Evolutionary conservation across 2,113 vertebrate species (phyloP).

Genomic region (Brevimyrus niger): DNA sequence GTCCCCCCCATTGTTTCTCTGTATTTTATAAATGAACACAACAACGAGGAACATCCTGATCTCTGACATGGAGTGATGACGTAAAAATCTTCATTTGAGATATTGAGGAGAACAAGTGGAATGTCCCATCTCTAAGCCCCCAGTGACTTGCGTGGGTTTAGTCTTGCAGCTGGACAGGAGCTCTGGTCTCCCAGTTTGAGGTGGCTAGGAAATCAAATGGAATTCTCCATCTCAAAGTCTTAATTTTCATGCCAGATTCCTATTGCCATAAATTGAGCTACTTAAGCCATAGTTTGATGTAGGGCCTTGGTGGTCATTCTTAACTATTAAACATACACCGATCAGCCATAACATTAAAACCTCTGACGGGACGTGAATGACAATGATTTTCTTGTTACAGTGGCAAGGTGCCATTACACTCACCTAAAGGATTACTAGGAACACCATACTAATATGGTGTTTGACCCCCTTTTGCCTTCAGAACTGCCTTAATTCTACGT

Average conservation of each 20-base stretch:
- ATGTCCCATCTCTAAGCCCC: not conserved
- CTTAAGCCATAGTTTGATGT: not conserved
- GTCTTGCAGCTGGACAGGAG: not conserved
- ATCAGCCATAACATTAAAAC: not conserved
- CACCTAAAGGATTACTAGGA: too few relatives aligned
- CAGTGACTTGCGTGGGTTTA: not conserved
- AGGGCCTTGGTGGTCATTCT: not conserved
- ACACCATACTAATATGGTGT: too few relatives aligned
- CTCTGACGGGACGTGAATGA: not conserved
- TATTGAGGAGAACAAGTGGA: not conserved
- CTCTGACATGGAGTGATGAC: not conserved
- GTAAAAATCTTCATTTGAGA: not conserved
- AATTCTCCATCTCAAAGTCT: not conserved
- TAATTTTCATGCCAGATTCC: not conserved
- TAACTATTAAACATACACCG: not conserved
- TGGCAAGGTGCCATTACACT: not conserved
- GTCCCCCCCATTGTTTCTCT: not conserved
- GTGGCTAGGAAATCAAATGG: not conserved
- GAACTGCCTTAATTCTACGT: too few relatives aligned
- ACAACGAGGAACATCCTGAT: not conserved
- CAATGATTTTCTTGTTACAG: not conserved
- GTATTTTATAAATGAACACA: not conserved
- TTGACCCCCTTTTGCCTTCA: too few relatives aligned
- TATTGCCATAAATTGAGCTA: not conserved
- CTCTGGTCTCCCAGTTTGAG: not conserved